phyloP scores from a whole-genome alignment of 2,797 vertebrate genomes.

The Macropodus opercularis region DNA sequence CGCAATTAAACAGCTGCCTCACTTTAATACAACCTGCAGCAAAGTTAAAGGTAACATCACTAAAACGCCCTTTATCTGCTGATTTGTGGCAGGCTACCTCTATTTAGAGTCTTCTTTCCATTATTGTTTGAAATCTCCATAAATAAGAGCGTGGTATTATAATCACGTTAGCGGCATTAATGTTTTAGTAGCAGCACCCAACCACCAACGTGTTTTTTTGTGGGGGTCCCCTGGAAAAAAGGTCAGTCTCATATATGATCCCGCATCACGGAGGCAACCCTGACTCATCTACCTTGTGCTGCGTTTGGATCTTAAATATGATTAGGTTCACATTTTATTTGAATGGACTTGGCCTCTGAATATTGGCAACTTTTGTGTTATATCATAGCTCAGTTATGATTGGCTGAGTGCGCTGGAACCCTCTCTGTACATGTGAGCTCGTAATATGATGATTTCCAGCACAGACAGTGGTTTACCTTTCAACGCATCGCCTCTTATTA shows the following conservation, averaged over 20 bases:
- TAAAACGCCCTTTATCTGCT: not conserved
- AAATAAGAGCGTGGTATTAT: not conserved
- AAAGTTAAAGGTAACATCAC: slow-evolving; percentile 3
- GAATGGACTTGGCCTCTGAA: slow-evolving; percentile 19
- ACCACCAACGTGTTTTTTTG: not conserved
- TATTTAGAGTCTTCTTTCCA: not conserved
- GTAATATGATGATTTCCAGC: slow-evolving; percentile 40
- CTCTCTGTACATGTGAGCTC: slow-evolving; percentile 53
- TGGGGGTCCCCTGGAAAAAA: not conserved
- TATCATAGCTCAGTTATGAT: slow-evolving; percentile 60
- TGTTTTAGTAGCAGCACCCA: not conserved
- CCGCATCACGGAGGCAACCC: not conserved
- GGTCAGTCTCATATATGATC: not conserved
- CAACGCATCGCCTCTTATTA: slow-evolving; percentile 7
- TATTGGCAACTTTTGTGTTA: slow-evolving; percentile 57
- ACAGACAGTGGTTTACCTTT: slow-evolving; percentile 12
- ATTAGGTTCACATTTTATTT: not conserved
- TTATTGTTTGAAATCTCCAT: not conserved
- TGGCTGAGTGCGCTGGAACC: slow-evolving; percentile 57
- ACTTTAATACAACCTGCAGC: not conserved
- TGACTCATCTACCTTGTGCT: not conserved
- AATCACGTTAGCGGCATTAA: not conserved
- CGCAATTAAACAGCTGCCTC: not conserved
- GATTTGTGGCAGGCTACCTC: not conserved
- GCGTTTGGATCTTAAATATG: not conserved